phyloP scores from a whole-genome alignment of 2,113 vertebrate species.

The Hypocryptadius cinnamomeus region DNA sequence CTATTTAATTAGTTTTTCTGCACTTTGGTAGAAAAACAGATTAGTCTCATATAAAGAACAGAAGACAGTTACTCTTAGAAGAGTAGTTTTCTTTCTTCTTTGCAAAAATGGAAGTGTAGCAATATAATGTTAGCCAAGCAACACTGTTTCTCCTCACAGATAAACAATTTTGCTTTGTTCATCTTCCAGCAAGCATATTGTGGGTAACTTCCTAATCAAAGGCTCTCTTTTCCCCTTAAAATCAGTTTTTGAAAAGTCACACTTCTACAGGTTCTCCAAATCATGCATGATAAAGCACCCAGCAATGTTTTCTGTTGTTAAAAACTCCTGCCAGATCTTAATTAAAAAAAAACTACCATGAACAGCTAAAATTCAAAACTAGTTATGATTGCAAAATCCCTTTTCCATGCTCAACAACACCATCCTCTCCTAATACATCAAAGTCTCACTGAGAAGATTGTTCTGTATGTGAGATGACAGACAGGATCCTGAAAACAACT shows the following conservation, averaged over 20 bases:
- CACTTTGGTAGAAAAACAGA: not conserved
- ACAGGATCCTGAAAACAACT: not conserved
- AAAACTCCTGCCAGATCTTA: not conserved
- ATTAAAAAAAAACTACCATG: accelerated
- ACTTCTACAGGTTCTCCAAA: not conserved
- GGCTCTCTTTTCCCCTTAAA: not conserved
- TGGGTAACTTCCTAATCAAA: not conserved
- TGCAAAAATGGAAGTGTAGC: not conserved
- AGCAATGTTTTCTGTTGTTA: not conserved
- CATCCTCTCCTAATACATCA: not conserved
- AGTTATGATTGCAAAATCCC: not conserved
- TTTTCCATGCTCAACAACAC: not conserved
- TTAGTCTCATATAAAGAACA: not conserved
- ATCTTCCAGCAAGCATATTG: not conserved
- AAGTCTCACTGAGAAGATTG: not conserved
- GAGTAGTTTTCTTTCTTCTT: not conserved
- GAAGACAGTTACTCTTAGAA: not conserved
- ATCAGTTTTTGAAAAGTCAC: not conserved
- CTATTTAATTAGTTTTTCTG: not conserved
- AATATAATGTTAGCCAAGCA: not conserved
- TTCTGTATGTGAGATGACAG: not conserved
- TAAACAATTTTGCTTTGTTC: not conserved
- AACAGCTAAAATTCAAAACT: not conserved
- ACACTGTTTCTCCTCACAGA: not conserved
- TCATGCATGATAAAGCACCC: not conserved